Conservation (phyloP, 2,888 invertebrate species). For the Cosmia pyralina region DNA sequence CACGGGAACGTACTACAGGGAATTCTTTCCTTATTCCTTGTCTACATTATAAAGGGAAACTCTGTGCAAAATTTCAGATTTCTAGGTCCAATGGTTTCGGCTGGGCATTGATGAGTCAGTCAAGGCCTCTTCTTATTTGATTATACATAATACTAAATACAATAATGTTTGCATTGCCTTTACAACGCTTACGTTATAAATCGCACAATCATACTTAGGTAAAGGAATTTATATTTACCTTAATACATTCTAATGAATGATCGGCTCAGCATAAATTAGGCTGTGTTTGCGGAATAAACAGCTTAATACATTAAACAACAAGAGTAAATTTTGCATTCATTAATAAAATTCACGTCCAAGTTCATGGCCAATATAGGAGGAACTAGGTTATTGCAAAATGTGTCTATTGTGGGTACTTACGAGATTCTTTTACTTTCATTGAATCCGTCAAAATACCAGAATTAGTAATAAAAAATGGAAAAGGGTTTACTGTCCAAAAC, state of each 20-base stretch:
- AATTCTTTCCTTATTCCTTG: too few species aligned
- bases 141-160: background rate
- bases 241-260: conserved; percentile 37
- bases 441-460: background rate
- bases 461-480: background rate
- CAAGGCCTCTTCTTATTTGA: too few species aligned
- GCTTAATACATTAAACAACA: conserved; percentile 35
- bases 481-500: background rate
- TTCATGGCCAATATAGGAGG: conserved; percentile 36
- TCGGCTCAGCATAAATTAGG: conserved; percentile 48
- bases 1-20: too few species aligned
- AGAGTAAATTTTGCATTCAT: conserved; percentile 44
- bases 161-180: conserved; percentile 18
- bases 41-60: too few species aligned
- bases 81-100: too few species aligned
- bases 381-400: conserved; percentile 11
- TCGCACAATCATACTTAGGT: conserved; percentile 8
- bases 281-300: conserved; percentile 52
- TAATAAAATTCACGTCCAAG: conserved; percentile 33
- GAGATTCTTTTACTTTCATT: background rate
- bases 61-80: too few species aligned
- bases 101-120: too few species aligned
- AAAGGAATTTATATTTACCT: conserved; percentile 46
- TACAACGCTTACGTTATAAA: conserved; percentile 26
- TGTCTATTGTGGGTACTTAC: background rate